These are phyloP conservation scores for Bhutanitis thaidina DNA, from an alignment of 2,888 invertebrate species.

Conservation along the genomic window DNA sequence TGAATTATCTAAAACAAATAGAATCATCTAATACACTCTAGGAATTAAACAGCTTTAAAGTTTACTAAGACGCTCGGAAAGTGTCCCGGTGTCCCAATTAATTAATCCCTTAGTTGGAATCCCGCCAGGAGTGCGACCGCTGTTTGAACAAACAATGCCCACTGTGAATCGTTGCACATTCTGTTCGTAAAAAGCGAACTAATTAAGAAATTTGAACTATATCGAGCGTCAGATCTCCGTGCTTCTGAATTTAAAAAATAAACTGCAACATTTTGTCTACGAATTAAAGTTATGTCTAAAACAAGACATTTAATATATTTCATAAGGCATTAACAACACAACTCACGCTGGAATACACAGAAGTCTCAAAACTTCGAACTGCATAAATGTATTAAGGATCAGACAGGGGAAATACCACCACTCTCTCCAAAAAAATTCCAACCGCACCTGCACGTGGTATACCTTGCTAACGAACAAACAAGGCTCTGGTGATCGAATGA, in stretches of 20 bases:
- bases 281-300: not conserved
- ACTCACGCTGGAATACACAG: no score
- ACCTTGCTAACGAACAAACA: no score
- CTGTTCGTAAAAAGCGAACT: constrained; percentile 31
- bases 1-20: constrained; percentile 15
- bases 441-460: no score
- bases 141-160: constrained; percentile 32
- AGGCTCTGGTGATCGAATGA: no score
- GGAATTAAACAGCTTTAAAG: constrained; percentile 38
- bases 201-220: constrained; percentile 24
- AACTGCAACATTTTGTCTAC: no score
- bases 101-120: constrained; percentile 41
- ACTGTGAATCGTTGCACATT: constrained; percentile 25
- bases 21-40: constrained; percentile 33
- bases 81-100: constrained; percentile 45
- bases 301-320: not conserved
- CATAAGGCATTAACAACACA: no score
- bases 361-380: no score
- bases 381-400: no score
- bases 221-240: constrained; percentile 12
- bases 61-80: constrained; percentile 34
- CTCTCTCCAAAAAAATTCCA: no score
- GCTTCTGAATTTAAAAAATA: constrained; percentile 5
- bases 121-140: constrained; percentile 31
- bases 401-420: no score